phyloP scores from a whole-genome alignment of 2,113 vertebrate genomes.

The Pyrgilauda ruficollis region DNA sequence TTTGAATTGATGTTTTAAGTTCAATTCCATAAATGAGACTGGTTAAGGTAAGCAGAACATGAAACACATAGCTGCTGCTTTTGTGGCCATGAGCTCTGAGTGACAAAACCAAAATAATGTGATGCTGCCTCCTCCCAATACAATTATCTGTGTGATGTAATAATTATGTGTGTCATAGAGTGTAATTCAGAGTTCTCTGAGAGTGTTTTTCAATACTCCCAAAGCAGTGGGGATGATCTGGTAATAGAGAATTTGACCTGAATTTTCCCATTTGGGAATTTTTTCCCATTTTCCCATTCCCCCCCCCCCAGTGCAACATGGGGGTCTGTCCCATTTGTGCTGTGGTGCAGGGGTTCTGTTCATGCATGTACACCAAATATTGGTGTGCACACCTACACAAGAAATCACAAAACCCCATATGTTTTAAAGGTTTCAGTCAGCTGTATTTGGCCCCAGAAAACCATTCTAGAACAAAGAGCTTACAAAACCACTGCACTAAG shows the following conservation, averaged over 20 bases:
- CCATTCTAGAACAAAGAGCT: neutral
- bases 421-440: neutral
- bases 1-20: neutral
- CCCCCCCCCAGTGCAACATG: neutral
- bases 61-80: neutral
- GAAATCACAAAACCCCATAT: neutral
- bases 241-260: neutral
- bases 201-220: neutral
- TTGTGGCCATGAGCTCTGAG: neutral
- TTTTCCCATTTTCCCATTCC: too few species aligned
- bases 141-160: neutral
- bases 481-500: neutral
- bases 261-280: neutral
- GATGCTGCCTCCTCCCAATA: neutral
- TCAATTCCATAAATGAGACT: neutral
- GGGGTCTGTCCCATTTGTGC: neutral
- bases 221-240: neutral
- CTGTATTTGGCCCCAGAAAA: neutral
- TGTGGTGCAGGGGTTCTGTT: neutral
- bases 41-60: neutral
- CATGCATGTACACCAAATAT: rapidly evolving
- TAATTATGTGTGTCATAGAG: neutral
- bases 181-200: neutral
- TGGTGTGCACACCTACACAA: too few species aligned
- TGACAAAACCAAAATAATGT: neutral